phyloP scores from a whole-genome alignment of 92 coral and sea anemone species.

The Epizoanthus ramosus region DNA sequence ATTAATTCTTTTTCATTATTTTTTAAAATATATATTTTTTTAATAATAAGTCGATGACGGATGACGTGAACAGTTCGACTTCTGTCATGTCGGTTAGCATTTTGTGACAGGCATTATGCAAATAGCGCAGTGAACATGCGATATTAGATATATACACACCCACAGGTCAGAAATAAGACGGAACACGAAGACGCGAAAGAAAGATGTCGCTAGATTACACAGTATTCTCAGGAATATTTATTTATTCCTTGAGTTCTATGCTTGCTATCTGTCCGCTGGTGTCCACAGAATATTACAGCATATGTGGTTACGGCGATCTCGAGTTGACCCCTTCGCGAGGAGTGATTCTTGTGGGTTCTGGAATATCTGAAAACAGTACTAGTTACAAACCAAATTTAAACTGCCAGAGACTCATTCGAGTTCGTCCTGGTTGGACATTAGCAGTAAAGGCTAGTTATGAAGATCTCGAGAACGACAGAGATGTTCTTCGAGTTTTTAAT shows the following conservation, averaged over 20 bases:
- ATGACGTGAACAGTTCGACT: too few relatives aligned
- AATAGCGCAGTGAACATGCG: too few relatives aligned
- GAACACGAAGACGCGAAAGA: neutral
- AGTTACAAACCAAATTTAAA: constrained; percentile 28
- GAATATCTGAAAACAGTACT: constrained; percentile 23
- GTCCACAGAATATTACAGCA: constrained; percentile 16
- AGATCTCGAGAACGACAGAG: neutral
- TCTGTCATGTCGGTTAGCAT: too few relatives aligned
- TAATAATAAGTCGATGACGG: too few relatives aligned
- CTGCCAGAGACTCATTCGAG: constrained; percentile 29
- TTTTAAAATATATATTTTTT: too few relatives aligned
- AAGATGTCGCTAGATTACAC: neutral
- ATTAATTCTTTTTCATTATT: too few relatives aligned
- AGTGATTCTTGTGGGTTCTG: constrained; percentile 34
- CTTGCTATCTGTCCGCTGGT: neutral
- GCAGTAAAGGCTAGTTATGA: constrained; percentile 32
- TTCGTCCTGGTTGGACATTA: constrained; percentile 27
- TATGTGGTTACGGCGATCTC: constrained; percentile 27
- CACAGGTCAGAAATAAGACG: too few relatives aligned
- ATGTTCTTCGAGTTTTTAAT: constrained; percentile 5
- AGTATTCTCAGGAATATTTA: neutral
- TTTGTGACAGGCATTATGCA: too few relatives aligned
- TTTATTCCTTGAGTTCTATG: neutral
- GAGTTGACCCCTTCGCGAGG: constrained; percentile 19
- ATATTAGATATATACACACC: too few relatives aligned